Evolutionary conservation across 2,113 vertebrate species (phyloP), one percentile per base, ranked within the genome.

Genomic region (Caranx ignobilis): DNA sequence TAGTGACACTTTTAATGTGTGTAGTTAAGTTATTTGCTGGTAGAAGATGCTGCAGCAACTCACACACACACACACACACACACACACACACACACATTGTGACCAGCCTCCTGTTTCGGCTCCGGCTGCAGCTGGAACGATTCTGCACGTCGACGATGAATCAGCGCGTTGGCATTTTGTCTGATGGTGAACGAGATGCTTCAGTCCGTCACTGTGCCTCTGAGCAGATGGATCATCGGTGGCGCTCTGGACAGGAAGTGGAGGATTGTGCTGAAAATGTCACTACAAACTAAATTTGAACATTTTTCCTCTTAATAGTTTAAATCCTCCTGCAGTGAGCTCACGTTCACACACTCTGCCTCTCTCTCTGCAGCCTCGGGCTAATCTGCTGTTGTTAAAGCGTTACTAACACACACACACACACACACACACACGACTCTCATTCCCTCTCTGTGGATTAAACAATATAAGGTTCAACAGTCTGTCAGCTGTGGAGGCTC

Each of bases 391-490:
- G 69, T 34, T 73, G 72, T 74, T 77, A 47, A 60, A 69, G 76
- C 61, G 79, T 75, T 71, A 63, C 48, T 68, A 67, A 72, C 86
- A 63, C 70, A 56, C 78, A 75, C 80, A 69, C 63, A 72, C 86
- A 63, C 70, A 56, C 78, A 75, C 80, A 69, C 63, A 65, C 68
- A 55, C 69, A 41, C 65, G 5, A 3, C 52, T 31, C n/a, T 55
- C 66, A 8, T 64, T 68, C 34, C 52, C 2, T 4, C 10, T 41
- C 39, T 43, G 37, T 37, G 41, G 41, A n/a, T 54, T 41, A 47
- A 37, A 64, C n/a, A 26, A 31, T 11, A 21, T 72, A 32, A 41
- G 26, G 32, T 56, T 45, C 31, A 9, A 31, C 18, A 47, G 45
- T 52, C 56, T n/a, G 16, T 19, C 45, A 75, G 35, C 54, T 61